Base-by-base conservation (phyloP, 2,888 invertebrate species). In the Hydropsyche betteni region DNA sequence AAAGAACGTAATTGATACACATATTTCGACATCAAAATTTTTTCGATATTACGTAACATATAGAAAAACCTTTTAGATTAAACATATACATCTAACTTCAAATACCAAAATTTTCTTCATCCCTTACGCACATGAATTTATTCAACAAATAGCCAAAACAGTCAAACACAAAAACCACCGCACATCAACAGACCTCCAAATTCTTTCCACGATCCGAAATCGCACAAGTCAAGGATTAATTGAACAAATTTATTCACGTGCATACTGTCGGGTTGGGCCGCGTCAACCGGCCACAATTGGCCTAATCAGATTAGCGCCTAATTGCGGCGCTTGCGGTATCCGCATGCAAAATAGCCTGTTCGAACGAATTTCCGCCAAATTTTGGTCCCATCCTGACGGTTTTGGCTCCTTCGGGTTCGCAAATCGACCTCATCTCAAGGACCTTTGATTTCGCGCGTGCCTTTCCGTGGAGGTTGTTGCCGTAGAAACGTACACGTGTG, bases 231-330 rank as follows among this genome's bases (percentile, higher is more conserved):
- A 53, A 58, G 24, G 58, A 58, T 14, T 58, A 16, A 58, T 58
- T 24, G 16, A 16, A 8, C 16, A 24, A 24, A 14, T 8, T 16
- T 58, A 24, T 8, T 24, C 14, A 58, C 8, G 14, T 58, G 14
- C 8, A 58, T 8, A 58, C 16, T 8, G 14, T 8, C 16, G 58
- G 14, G 24, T 58, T 16, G 58, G 34, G 7, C 33, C 36, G 36
- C 64, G 64, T 64, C 64, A 64, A 64, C 33, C 34, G 36, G 36
- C 64, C 64, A 36, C 64, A 64, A 64, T 64, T n/a, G 55, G 34
- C 44, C 50, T 70, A 70, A 70, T 70, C 70, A 70, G 70, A 70
- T 70, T 70, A 70, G 7, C 14, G 53, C 10, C 33, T 70, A 70
- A 70, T 70, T 70, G 70, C 33, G 24, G 70, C 44, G 12, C 33